Base-by-base conservation (phyloP, 2,113 vertebrate species). In the Centropristis striata region DNA sequence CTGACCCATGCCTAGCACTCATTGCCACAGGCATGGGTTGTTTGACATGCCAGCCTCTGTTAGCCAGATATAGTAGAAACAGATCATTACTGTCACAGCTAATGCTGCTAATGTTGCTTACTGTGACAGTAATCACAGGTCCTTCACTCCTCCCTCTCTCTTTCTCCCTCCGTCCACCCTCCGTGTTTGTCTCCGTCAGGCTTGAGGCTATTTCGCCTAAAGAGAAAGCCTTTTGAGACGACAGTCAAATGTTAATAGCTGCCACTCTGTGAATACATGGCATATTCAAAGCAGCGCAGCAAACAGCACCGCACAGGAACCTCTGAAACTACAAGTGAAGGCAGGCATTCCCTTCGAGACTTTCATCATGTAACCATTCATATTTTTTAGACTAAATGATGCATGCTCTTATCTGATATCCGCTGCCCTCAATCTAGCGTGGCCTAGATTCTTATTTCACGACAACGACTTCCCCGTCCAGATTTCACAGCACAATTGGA, bases 61-160 rank as follows among this genome's bases (percentile, higher is more conserved):
- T 87, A 79, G 81, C 27, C 57, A 61, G 63, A 66, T 78, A 72
- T 47, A 37, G 36, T 53, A 27, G 75, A 77, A 90, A 86, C 63
- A 66, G 77, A 77, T 88, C 87, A 89, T 91, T 90, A 88, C 86
- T 86, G 90, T 88, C 89, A 87, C 32, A 21, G 85, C 67, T 85
- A 81, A 90, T 85, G 44, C 76, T 32, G 71, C 71, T 83, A 83
- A 88, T 83, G 84, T 78, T 72, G 71, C 69, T 86, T 75, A 53
- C 49, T 55, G 20, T 81, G 86, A 82, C 86, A 75, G 55, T 73
- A 89, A 91, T 87, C 76, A 5, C 80, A 67, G 71, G 44, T 59
- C 78, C 60, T 55, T 75, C 76, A 27, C 65, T 77, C 58, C 57
- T 74, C 75, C 46, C 46, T 42, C 51, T 69, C 53, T 53, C 25